Percentiles rank a stretch among this genome's conserved stretches.
Conservation (phyloP, 2,888 invertebrate species). For the Aphelenchoides bicaudatus region DNA sequence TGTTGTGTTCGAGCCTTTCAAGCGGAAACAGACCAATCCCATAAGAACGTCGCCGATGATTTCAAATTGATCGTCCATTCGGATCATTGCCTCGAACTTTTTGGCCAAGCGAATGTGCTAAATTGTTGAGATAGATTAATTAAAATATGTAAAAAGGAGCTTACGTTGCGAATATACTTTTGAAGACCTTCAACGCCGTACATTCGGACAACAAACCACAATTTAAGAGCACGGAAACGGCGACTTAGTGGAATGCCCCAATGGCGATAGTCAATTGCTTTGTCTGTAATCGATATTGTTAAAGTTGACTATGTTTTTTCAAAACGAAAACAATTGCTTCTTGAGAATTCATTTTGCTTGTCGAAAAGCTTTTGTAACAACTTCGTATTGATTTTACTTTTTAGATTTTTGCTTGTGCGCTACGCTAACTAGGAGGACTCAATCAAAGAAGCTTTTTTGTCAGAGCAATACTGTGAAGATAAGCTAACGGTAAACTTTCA, state of each 20-base stretch:
- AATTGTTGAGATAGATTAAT: constrained; percentile 10
- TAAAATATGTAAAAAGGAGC: not conserved
- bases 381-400: too few relatives aligned
- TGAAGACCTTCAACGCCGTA: constrained; percentile 91
- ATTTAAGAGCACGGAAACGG: constrained; percentile 86
- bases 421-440: too few relatives aligned
- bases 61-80: constrained; percentile 57
- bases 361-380: too few relatives aligned
- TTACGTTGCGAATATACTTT: constrained; percentile 77
- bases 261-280: constrained; percentile 79
- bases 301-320: constrained; percentile 44
- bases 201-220: constrained; percentile 92
- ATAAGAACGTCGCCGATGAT: constrained; percentile 59
- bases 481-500: too few relatives aligned
- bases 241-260: constrained; percentile 93
- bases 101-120: constrained; percentile 60
- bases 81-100: constrained; percentile 55
- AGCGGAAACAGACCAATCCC: constrained; percentile 60
- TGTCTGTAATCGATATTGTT: too few relatives aligned
- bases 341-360: too few relatives aligned
- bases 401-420: too few relatives aligned
- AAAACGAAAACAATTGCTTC: constrained; percentile 17
- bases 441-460: too few relatives aligned
- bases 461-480: too few relatives aligned
- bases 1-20: constrained; percentile 68